phyloP scores from a whole-genome alignment of 2,113 vertebrate genomes.

The Atractosteus spatula region DNA sequence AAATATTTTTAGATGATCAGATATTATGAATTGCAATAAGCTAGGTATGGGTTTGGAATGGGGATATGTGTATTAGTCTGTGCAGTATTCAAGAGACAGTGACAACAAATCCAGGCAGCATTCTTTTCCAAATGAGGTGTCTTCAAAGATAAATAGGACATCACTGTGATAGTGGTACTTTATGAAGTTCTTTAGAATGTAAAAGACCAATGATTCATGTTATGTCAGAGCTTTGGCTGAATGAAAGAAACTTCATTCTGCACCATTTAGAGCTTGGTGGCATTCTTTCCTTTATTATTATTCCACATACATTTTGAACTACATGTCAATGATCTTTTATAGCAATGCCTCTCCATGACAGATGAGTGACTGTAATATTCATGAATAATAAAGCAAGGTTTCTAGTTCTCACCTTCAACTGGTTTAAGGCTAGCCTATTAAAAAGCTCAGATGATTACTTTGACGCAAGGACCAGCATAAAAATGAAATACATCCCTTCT shows the following conservation, averaged over 20 bases:
- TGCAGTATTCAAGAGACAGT: conserved; percentile 16
- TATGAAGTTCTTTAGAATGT: background rate
- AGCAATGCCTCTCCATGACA: conserved; percentile 28
- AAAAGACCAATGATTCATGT: conserved; percentile 24
- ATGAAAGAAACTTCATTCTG: conserved; percentile 27
- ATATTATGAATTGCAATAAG: conserved; percentile 23
- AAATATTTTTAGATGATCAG: background rate
- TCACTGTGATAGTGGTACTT: conserved; percentile 16
- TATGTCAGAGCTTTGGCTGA: conserved; percentile 10
- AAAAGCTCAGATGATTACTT: too few species aligned
- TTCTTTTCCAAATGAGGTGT: conserved; percentile 21
- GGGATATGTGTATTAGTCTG: conserved; percentile 19
- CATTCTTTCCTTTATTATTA: conserved; percentile 51
- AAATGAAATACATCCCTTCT: too few species aligned
- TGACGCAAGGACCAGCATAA: too few species aligned
- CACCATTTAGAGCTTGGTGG: conserved; percentile 35
- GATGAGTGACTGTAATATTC: background rate
- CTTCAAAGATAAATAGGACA: conserved; percentile 31
- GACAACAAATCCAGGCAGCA: conserved; percentile 24
- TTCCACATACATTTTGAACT: conserved; percentile 43
- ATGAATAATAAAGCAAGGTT: conserved; percentile 2
- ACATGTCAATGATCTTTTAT: conserved; percentile 16
- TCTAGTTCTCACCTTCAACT: background rate
- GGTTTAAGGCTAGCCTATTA: background rate
- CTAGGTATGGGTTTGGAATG: conserved; percentile 14